These are phyloP conservation scores for Pantala flavescens DNA, from an alignment of 1,140 invertebrate genomes.

Conservation along the genomic window DNA sequence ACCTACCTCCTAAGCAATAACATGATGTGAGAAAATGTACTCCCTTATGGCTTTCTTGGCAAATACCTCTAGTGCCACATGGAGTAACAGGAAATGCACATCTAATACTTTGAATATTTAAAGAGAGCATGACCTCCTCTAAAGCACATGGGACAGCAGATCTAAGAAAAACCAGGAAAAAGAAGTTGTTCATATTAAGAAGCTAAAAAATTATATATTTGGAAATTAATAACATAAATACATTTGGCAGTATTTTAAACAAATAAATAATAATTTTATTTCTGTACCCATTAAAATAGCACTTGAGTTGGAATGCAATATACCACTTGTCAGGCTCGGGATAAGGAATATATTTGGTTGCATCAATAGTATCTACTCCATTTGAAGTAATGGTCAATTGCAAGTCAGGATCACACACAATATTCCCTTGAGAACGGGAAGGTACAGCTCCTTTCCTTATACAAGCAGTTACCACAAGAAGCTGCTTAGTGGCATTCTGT, in stretches of 20 bases:
- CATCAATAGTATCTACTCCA: slow-evolving; percentile 28
- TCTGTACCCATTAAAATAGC: slow-evolving; percentile 32
- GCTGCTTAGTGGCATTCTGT: slow-evolving; percentile 34
- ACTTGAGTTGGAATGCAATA: slow-evolving; percentile 41
- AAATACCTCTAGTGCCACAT: neutral
- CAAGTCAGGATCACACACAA: slow-evolving; percentile 45
- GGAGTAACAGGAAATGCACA: neutral
- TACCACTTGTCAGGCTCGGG: slow-evolving; percentile 70
- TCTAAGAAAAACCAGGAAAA: neutral
- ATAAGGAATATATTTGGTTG: slow-evolving; percentile 54
- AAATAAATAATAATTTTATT: neutral
- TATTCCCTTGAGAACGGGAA: slow-evolving; percentile 39
- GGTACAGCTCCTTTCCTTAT: slow-evolving; percentile 44
- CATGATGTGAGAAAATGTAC: neutral
- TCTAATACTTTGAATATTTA: neutral
- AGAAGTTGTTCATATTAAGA: neutral
- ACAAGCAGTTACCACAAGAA: slow-evolving; percentile 46
- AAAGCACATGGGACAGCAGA: neutral
- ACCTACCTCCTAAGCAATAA: neutral
- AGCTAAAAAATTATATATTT: slow-evolving; percentile 15
- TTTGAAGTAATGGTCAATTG: slow-evolving; percentile 41
- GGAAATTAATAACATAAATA: too few relatives aligned
- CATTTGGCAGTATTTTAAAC: too few relatives aligned
- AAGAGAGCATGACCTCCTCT: neutral
- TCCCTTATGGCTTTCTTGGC: neutral